Conservation (phyloP, 2,113 vertebrate species). For the Synchiropus splendidus region DNA sequence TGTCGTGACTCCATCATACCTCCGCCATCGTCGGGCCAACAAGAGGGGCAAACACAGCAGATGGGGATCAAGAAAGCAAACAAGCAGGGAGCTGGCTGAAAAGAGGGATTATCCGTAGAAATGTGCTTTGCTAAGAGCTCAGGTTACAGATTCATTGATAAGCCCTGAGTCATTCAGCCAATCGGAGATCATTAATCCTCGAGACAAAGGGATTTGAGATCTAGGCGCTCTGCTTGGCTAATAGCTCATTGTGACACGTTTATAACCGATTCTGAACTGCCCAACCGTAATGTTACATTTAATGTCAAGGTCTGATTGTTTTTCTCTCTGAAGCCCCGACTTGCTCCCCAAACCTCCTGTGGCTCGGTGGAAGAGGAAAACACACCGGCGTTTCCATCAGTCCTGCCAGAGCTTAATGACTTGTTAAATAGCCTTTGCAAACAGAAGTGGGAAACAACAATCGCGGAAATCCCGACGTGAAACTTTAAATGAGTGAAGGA, state of each 20-base stretch:
- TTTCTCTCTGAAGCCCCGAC: neutral
- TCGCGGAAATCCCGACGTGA: constrained; percentile 6
- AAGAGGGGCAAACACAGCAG: constrained; percentile 22
- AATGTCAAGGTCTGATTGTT: neutral
- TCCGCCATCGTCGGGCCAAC: constrained; percentile 5
- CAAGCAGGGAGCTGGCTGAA: constrained; percentile 32
- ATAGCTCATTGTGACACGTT: constrained; percentile 32
- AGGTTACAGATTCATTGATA: constrained; percentile 52
- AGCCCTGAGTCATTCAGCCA: constrained; percentile 48
- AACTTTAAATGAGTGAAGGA: neutral
- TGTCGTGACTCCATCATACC: neutral
- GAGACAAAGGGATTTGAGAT: constrained; percentile 36
- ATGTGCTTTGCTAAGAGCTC: constrained; percentile 49
- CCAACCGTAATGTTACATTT: constrained; percentile 4
- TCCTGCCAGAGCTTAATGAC: constrained; percentile 30
- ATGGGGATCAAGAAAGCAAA: constrained; percentile 46
- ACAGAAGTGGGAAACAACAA: constrained; percentile 24
- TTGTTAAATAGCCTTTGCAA: constrained; percentile 32
- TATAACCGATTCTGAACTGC: constrained; percentile 11
- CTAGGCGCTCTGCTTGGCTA: constrained; percentile 25
- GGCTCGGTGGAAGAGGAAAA: constrained; percentile 17
- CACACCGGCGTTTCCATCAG: constrained; percentile 27
- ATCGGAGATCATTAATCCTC: constrained; percentile 46
- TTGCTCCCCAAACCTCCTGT: constrained; percentile 10
- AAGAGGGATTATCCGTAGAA: constrained; percentile 48